Percentiles rank a stretch among this genome's conserved stretches.
Evolutionary conservation across 2,797 vertebrate genomes (phyloP).

Genomic region (Ceyx erithaca): DNA sequence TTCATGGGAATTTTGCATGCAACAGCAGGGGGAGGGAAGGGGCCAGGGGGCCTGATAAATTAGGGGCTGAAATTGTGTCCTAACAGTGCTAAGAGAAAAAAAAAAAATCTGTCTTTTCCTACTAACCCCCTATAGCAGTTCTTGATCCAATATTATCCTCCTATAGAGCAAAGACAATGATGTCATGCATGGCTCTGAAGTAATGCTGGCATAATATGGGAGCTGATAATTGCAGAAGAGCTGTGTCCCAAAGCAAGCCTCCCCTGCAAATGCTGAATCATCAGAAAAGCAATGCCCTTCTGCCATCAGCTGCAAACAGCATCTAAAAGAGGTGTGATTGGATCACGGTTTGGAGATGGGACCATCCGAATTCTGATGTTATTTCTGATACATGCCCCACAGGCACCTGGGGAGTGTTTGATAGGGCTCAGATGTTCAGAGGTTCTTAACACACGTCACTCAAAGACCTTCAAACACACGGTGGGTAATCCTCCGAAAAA

Average conservation of each 20-base stretch:
- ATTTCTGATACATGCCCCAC: neutral
- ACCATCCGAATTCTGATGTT: neutral
- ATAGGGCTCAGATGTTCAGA: neutral
- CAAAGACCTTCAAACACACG: neutral
- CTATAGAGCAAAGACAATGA: neutral
- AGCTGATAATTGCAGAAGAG: conserved; percentile 8
- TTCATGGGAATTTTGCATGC: neutral
- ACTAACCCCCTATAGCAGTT: neutral
- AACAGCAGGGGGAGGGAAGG: neutral
- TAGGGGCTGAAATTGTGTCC: conserved; percentile 2
- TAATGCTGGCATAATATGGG: neutral
- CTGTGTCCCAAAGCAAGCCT: conserved; percentile 16
- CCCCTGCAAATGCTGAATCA: conserved; percentile 33
- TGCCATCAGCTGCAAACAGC: conserved; percentile 9
- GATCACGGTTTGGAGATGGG: neutral
- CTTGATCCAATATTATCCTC: neutral
- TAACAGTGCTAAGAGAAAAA: neutral
- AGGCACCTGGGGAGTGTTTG: neutral
- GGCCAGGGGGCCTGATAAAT: neutral
- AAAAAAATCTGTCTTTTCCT: neutral
- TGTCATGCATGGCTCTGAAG: neutral
- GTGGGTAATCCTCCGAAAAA: neutral
- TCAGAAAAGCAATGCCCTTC: neutral
- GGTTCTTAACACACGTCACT: neutral
- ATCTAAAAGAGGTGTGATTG: neutral